Evolutionary conservation across 2,888 invertebrate species (phyloP), one percentile per base, ranked within the genome.

Genomic region (Exocentrus adspersus): DNA sequence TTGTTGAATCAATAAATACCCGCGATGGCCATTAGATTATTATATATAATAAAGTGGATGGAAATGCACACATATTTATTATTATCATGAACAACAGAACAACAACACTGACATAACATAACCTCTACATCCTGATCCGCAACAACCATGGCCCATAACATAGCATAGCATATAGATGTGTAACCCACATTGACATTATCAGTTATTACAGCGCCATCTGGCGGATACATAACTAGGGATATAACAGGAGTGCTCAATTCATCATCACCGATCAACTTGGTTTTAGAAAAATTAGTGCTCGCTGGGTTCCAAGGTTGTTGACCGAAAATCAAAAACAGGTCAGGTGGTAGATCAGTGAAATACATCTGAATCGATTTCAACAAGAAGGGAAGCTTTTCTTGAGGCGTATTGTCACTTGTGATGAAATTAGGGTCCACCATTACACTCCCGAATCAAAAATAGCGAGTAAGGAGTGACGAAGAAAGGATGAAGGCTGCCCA

Each of bases 311-410:
- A 42, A 42, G 42, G 42, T 42, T 17, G 42, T 42, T 42, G 42
- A 17, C 42, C 42, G 42, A 42, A 42, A 42, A 42, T 42, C 42
- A 42, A n/a, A 42, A 42, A 42, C 42, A 42, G 42, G 42, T 42
- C 42, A 42, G 42, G 42, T 42, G 14, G 14, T 12, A 42, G 28
- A 48, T 20, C 48, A 21, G n/a, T n/a, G n/a, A n/a, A n/a, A n/a
- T n/a, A 28, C 28, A 28, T 28, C 28, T 28, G 28, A 28, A 28
- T 28, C 28, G 28, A 28, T 28, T 28, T 28, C 28, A 7, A 28
- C 28, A 28, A 28, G 28, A 28, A 28, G 28, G 21, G 20, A 21
- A 48, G 28, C 1, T 24, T 48, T 48, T 48, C 20, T 24, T 48
- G 48, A 24, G 48, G 28, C 7, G 28, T 28, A 28, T 28, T 28